phyloP scores from a whole-genome alignment of 2,113 vertebrate genomes.

The Campylorhamphus procurvoides region DNA sequence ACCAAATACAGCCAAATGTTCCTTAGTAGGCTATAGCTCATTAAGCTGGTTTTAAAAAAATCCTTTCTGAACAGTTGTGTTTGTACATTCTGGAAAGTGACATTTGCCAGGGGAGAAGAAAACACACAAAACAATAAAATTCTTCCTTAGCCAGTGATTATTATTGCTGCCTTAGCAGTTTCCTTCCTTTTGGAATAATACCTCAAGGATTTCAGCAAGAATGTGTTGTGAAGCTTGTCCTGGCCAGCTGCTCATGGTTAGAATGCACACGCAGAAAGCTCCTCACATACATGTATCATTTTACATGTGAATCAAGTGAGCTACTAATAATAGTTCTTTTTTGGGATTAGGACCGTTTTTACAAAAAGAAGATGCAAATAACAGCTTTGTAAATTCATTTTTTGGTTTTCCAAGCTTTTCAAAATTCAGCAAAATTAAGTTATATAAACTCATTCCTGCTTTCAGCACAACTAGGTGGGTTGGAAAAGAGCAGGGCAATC shows the following conservation, averaged over 20 bases:
- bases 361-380: background rate
- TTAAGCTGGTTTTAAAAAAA: background rate
- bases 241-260: background rate
- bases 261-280: background rate
- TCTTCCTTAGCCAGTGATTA: constrained; percentile 22
- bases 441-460: background rate
- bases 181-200: constrained; percentile 51
- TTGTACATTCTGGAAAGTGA: background rate
- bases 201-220: background rate
- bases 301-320: background rate
- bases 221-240: background rate
- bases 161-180: constrained; percentile 31
- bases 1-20: background rate
- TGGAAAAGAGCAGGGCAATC: background rate
- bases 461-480: background rate
- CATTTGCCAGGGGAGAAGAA: constrained; percentile 12
- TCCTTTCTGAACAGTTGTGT: background rate
- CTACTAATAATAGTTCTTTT: background rate
- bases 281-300: background rate
- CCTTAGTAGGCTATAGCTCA: background rate
- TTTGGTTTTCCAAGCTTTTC: background rate
- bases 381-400: background rate
- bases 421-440: background rate
- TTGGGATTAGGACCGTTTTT: background rate
- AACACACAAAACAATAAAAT: constrained; percentile 6